These are phyloP conservation scores for Euleptes europaea DNA, from an alignment of 2,113 vertebrate genomes.

Conservation along the genomic window DNA sequence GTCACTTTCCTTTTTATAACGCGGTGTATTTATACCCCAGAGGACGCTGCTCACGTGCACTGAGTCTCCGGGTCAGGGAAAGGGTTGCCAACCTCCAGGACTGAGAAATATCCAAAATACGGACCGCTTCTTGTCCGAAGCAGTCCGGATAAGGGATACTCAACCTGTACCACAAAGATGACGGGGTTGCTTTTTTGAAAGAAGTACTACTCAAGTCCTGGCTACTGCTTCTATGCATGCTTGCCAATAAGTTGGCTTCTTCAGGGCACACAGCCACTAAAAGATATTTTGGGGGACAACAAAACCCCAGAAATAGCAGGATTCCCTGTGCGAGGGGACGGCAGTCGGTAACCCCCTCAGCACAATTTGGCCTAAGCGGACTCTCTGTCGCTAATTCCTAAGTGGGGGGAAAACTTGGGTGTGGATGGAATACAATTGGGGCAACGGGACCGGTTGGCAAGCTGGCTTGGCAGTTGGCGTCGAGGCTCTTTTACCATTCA, in stretches of 20 bases:
- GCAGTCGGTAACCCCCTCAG: not conserved
- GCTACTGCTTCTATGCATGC: not conserved
- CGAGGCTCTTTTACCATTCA: too few species aligned
- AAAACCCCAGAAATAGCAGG: not conserved
- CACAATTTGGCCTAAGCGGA: not conserved
- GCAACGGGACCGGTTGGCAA: not conserved
- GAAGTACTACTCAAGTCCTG: not conserved
- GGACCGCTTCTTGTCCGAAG: too few species aligned
- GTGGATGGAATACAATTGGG: not conserved
- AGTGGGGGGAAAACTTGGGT: not conserved
- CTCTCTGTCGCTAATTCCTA: not conserved
- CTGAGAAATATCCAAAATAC: too few species aligned
- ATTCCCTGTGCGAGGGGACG: not conserved
- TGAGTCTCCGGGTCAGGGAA: not conserved
- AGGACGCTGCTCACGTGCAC: slow-evolving; percentile 45
- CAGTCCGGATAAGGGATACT: too few species aligned
- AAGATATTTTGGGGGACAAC: not conserved
- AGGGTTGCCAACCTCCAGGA: too few species aligned
- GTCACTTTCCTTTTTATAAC: slow-evolving; percentile 55
- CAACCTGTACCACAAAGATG: not conserved
- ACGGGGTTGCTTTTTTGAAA: not conserved
- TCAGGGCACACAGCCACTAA: not conserved
- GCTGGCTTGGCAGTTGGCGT: not conserved
- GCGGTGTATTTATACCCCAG: slow-evolving; percentile 34
- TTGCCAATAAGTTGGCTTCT: not conserved